Conservation (phyloP, 2,888 invertebrate genomes). For the Drosophila greeni region DNA sequence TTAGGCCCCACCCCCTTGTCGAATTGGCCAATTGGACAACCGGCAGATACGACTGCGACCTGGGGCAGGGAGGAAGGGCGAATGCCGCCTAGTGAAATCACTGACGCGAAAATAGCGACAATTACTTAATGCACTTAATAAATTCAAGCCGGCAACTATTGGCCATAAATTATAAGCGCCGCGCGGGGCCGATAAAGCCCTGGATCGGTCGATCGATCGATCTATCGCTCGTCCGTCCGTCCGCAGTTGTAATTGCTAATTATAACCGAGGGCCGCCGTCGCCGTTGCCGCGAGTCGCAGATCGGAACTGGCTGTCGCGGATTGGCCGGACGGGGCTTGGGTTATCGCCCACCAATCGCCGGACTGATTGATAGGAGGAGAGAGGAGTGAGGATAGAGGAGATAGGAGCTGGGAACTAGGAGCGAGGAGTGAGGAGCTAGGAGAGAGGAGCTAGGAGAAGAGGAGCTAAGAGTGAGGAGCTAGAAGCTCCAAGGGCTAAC, state of each 20-base stretch:
- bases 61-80: not conserved
- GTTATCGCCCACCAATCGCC: slow-evolving; percentile 54
- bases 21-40: slow-evolving; percentile 7
- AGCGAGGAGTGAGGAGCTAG: not conserved
- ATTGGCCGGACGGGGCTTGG: slow-evolving; percentile 24
- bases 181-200: slow-evolving; percentile 22
- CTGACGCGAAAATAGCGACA: slow-evolving; percentile 60
- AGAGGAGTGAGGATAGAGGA: not conserved
- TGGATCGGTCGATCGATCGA: slow-evolving; percentile 14
- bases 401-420: not conserved
- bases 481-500: not conserved
- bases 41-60: not conserved
- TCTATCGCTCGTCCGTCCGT: slow-evolving; percentile 23
- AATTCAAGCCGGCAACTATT: slow-evolving; percentile 47
- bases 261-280: slow-evolving; percentile 46
- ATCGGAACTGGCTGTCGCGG: slow-evolving; percentile 25
- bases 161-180: slow-evolving; percentile 54
- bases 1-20: slow-evolving; percentile 1
- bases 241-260: slow-evolving; percentile 61
- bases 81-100: slow-evolving; percentile 54
- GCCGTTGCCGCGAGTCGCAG: slow-evolving; percentile 22
- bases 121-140: slow-evolving; percentile 70
- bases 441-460: not conserved
- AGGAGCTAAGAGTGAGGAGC: not conserved
- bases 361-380: slow-evolving; percentile 10